Conservation (phyloP, 2,113 vertebrate species). For the Electrona antarctica region DNA sequence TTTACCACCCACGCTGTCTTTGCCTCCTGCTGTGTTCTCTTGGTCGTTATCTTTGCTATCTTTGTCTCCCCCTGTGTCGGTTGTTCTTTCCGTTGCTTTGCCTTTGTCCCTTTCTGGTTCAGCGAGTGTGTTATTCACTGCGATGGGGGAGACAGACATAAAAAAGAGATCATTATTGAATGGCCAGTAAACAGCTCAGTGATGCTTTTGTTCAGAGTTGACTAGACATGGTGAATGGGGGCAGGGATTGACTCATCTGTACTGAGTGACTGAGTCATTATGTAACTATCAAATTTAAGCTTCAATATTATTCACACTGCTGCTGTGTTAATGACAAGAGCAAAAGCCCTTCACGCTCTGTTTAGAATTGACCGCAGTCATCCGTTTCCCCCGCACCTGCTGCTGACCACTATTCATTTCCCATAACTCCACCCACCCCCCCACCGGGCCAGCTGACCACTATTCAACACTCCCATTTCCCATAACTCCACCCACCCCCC, state of each 20-base stretch:
- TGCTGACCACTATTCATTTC: slow-evolving; percentile 1
- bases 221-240: not conserved
- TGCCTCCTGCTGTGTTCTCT: slow-evolving; percentile 40
- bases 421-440: not conserved
- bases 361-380: not conserved
- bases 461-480: slow-evolving; percentile 1
- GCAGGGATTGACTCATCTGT: slow-evolving; percentile 5
- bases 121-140: slow-evolving; percentile 73
- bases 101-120: slow-evolving; percentile 64
- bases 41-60: slow-evolving; percentile 42
- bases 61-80: slow-evolving; percentile 47
- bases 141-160: slow-evolving; percentile 20
- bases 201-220: slow-evolving; percentile 9
- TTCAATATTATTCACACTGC: not conserved
- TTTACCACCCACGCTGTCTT: slow-evolving; percentile 29
- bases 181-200: not conserved
- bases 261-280: slow-evolving; percentile 7
- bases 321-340: not conserved
- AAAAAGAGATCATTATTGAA: slow-evolving; percentile 11
- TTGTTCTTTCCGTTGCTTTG: slow-evolving; percentile 35
- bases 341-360: not conserved
- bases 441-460: not conserved
- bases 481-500: not conserved
- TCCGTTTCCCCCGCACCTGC: not conserved
- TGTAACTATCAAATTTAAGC: not conserved